Evolutionary conservation across 2,888 invertebrate genomes (phyloP), one percentile per base, ranked within the genome.

Genomic region (Ditula angustiorana): DNA sequence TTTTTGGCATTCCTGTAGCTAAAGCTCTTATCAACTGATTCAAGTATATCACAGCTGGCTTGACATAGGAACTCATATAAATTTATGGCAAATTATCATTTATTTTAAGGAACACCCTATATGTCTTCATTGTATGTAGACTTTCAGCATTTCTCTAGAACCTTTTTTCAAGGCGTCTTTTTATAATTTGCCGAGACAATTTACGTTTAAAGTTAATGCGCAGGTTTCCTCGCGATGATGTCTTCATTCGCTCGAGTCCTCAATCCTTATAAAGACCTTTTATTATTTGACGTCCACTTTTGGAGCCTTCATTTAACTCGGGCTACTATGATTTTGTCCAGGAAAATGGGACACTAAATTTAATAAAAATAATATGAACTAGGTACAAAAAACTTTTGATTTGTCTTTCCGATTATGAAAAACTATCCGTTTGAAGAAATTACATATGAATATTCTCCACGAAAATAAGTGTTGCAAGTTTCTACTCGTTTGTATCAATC

Each of bases 191-290:
- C n/a, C 11, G n/a, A 5, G 16, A 24, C 23, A 46, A 24, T 46
- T 46, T n/a, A 46, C 24, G 11, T 24, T 46, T 46, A 24, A 24
- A 11, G 16, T 46, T 46, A 52, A 33, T 35, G 52, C 11, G 44
- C 33, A 52, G 52, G n/a, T 52, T 35, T 52, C 33, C 52, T 52
- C 23, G 28, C 52, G 28, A 52, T 52, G 52, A 52, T 52, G 33
- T 52, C 52, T 52, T 52, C 33, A 35, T 33, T 28, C 33, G 23
- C 44, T 37, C 37, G 13, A 23, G 23, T 21, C 21, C 33, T 23
- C 21, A 52, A 52, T 52, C 52, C 52, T 21, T 35, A 33, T 52
- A 52, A 52, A 52, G 52, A 52, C n/a, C 52, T 52, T 52, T 52
- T 52, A 52, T 52, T 52, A 21, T 52, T 30, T 35, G 52, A 52